phyloP scores from a whole-genome alignment of 2,113 vertebrate species.

The Thermophis baileyi region DNA sequence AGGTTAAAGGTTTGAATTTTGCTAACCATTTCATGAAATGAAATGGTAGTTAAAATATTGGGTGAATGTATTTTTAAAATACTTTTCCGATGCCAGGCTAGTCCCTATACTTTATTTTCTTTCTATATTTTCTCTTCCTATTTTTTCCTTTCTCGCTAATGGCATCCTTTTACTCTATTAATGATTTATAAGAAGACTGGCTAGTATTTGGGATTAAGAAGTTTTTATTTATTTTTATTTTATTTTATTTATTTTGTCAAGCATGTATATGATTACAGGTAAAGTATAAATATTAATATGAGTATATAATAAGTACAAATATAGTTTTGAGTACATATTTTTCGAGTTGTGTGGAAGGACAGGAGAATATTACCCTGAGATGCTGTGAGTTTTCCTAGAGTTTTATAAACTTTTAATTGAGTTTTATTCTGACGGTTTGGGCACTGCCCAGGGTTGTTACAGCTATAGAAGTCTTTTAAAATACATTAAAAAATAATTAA shows the following conservation, averaged over 20 bases:
- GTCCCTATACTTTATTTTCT: background rate
- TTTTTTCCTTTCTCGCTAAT: slow-evolving; percentile 22
- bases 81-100: slow-evolving; percentile 5
- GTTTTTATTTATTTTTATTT: too few species aligned
- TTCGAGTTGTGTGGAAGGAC: background rate
- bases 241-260: too few species aligned
- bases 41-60: slow-evolving; percentile 10
- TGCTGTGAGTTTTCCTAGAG: background rate
- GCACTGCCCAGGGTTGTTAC: background rate
- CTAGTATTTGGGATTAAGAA: slow-evolving; percentile 9
- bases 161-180: slow-evolving; percentile 45
- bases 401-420: background rate
- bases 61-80: background rate
- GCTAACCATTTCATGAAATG: slow-evolving; percentile 41
- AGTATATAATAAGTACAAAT: too few species aligned
- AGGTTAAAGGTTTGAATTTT: slow-evolving; percentile 46
- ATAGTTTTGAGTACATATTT: too few species aligned
- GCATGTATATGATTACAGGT: too few species aligned
- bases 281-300: too few species aligned
- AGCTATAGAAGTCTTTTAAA: background rate
- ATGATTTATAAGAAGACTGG: slow-evolving; percentile 43
- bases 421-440: background rate
- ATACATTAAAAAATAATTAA: background rate
- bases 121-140: background rate
- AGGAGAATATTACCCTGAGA: background rate